Evolutionary conservation across 2,113 vertebrate genomes (phyloP), one percentile per base, ranked within the genome.

Genomic region (Agelaius phoeniceus): DNA sequence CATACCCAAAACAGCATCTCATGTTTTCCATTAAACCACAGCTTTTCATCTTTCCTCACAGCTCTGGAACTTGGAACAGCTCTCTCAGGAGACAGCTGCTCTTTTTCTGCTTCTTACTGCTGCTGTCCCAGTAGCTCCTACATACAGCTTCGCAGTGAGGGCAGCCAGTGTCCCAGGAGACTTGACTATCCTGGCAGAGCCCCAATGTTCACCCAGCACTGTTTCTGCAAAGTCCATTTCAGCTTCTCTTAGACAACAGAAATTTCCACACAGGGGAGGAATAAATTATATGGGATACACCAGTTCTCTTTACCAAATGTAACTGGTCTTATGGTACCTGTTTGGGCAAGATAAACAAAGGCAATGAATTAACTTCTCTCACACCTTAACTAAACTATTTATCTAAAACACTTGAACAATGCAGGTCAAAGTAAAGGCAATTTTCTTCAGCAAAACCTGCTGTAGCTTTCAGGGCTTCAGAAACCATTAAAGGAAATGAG

Each of bases 91-190:
- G 33, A 61, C 76, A 95, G 28, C 43, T 89, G 68, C 57, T 79
- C 35, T 81, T 82, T 72, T 55, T 71, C 68, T 74, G 55, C 37
- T 59, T 86, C n/a, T 71, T 69, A 69, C 18, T 41, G 71, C 31
- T 5, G 14, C 30, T 55, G 54, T 61, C 48, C 37, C 58, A 58
- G 66, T 66, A 75, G 37, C 49, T 80, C 10, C 62, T 13, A 46
- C 24, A n/a, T 11, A 67, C 9, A 54, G 26, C 16, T 39, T 35
- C 15, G 35, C 26, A 65, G 35, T 0, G 0, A 67, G 23, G 26
- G 30, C 41, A 80, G 76, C n/a, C 2, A 1, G 28, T 30, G n/a
- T 14, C 22, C 7, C 37, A 59, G 57, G n/a, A 37, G 58, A 33
- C 33, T 49, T 0, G 2, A 49, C 58, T 39, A 30, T 31, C 49